phyloP scores from a whole-genome alignment of 2,797 vertebrate species.

The Paramormyrops hopkinsi region DNA sequence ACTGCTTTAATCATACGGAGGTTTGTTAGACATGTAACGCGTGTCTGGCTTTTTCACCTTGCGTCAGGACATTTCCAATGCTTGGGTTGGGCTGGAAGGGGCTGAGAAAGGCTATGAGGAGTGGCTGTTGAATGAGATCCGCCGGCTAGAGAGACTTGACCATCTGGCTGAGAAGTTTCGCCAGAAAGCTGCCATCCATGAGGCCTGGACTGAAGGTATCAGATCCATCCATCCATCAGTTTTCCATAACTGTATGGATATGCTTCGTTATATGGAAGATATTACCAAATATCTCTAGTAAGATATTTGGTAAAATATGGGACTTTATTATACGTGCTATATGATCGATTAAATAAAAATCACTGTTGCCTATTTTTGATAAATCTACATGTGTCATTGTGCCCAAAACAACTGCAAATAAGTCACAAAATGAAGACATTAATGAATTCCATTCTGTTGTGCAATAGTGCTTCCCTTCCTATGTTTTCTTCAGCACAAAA shows the following conservation, averaged over 20 bases:
- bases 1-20: background rate
- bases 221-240: background rate
- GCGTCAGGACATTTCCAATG: constrained; percentile 85
- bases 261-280: too few relatives aligned
- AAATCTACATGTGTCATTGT: background rate
- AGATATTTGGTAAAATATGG: background rate
- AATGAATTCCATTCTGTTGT: background rate
- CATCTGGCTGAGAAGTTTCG: constrained; percentile 97
- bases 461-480: background rate
- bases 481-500: background rate
- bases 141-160: constrained; percentile 89
- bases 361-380: background rate
- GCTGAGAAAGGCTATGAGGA: constrained; percentile 97
- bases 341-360: background rate
- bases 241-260: background rate
- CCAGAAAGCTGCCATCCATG: constrained; percentile 95
- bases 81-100: constrained; percentile 87
- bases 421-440: background rate
- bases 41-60: background rate
- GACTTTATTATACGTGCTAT: background rate
- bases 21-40: background rate
- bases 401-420: background rate
- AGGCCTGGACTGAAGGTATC: constrained; percentile 84
- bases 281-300: too few relatives aligned
- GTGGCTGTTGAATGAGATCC: constrained; percentile 95